Conservation (phyloP, 1,140 invertebrate species). For the Drosophila ercepeae region DNA sequence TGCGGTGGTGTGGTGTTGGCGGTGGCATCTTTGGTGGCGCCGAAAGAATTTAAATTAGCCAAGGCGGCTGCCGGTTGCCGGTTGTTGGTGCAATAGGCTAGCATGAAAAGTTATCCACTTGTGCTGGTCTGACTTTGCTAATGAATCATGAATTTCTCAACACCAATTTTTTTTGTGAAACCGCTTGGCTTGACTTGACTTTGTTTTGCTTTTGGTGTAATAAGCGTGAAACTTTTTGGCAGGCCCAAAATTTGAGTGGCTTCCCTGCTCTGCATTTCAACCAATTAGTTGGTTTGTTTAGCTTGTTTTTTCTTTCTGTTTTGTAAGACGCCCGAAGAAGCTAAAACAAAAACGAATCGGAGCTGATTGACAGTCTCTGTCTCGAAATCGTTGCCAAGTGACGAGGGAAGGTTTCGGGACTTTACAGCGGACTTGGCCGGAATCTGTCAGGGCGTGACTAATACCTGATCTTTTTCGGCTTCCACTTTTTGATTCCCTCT, state of each 20-base stretch:
- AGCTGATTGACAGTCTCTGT: conserved; percentile 72
- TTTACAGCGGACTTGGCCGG: conserved; percentile 11
- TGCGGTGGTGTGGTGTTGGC: conserved; percentile 6
- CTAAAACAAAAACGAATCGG: conserved; percentile 10
- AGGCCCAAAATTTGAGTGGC: conserved; percentile 33
- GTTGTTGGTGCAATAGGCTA: conserved; percentile 54
- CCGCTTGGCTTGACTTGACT: conserved; percentile 21
- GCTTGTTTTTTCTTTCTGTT: conserved; percentile 37
- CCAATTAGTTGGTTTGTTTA: conserved; percentile 75
- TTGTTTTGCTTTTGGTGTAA: conserved; percentile 60
- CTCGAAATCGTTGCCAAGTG: conserved; percentile 60
- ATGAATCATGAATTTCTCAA: conserved; percentile 75
- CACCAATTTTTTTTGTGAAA: conserved; percentile 33
- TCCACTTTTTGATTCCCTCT: conserved; percentile 6
- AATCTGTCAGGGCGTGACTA: conserved; percentile 52
- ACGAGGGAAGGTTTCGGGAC: conserved; percentile 49
- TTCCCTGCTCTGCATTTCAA: conserved; percentile 66
- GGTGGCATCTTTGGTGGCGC: conserved; percentile 43
- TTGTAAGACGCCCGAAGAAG: not conserved
- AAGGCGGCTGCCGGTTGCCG: conserved; percentile 51
- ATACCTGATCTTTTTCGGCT: conserved; percentile 45
- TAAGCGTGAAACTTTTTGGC: conserved; percentile 79
- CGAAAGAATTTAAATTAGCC: conserved; percentile 81
- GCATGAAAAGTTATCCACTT: conserved; percentile 63
- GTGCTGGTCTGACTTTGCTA: conserved; percentile 51